These are phyloP conservation scores for Pardosa pseudoannulata DNA, from an alignment of 2,888 invertebrate species.

Conservation along the genomic window DNA sequence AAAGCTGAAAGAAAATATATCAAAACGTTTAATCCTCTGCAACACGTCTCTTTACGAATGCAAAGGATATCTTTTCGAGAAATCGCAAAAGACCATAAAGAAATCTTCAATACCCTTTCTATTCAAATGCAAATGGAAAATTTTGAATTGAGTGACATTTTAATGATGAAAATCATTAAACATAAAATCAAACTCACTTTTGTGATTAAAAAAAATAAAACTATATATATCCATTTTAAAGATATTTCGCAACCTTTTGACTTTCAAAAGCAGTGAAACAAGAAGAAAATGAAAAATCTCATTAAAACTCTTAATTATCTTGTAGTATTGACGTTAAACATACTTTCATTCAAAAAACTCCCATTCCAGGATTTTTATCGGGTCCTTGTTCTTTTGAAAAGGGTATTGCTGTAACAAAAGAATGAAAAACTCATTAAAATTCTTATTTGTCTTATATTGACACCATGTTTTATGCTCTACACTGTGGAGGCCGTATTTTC, in stretches of 20 bases:
- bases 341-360: not conserved
- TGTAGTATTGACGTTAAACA: not conserved
- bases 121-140: not conserved
- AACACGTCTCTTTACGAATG: no score
- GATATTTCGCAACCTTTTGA: not conserved
- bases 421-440: not conserved
- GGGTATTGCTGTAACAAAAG: not conserved
- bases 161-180: slow-evolving; percentile 9
- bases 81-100: no score
- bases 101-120: no score
- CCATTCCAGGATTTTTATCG: not conserved
- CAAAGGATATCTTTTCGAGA: no score
- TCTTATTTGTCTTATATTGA: not conserved
- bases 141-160: not conserved
- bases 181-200: not conserved
- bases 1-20: no score
- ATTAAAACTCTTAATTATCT: not conserved
- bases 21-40: no score
- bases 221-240: not conserved
- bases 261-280: not conserved
- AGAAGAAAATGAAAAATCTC: slow-evolving; percentile 9
- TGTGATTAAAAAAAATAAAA: not conserved
- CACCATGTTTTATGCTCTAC: no score
- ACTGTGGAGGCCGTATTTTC: no score
- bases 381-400: not conserved